Evolutionary conservation across 2,888 invertebrate genomes (phyloP).

Genomic region (Drosophila glabriapex): DNA sequence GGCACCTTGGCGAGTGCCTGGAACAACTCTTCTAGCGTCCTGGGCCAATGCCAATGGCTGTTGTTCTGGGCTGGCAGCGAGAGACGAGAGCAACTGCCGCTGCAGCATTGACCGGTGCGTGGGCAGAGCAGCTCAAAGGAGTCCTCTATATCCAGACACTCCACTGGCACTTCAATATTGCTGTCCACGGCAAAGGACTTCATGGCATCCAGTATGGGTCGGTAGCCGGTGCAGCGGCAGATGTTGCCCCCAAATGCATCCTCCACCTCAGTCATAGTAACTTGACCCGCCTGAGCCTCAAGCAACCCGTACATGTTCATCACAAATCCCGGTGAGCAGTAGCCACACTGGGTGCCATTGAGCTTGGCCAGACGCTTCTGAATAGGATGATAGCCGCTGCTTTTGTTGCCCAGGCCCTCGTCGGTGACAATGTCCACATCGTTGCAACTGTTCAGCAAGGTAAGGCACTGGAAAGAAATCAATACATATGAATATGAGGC

Average conservation of each 20-base stretch:
- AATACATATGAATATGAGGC: background rate
- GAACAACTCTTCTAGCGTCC: slow-evolving; percentile 71
- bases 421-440: slow-evolving; percentile 89
- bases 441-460: slow-evolving; percentile 88
- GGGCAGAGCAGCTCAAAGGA: slow-evolving; percentile 64
- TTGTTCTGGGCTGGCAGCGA: slow-evolving; percentile 19
- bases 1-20: slow-evolving; percentile 81
- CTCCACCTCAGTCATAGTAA: slow-evolving; percentile 89
- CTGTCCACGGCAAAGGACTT: slow-evolving; percentile 90
- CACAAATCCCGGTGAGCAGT: slow-evolving; percentile 92
- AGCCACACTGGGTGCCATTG: slow-evolving; percentile 91
- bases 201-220: slow-evolving; percentile 92
- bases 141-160: slow-evolving; percentile 86
- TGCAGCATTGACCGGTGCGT: slow-evolving; percentile 82
- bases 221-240: slow-evolving; percentile 93
- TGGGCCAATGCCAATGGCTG: slow-evolving; percentile 81
- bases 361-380: slow-evolving; percentile 88
- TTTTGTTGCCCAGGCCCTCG: slow-evolving; percentile 90
- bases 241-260: slow-evolving; percentile 92
- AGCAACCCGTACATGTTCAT: slow-evolving; percentile 89
- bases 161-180: slow-evolving; percentile 84
- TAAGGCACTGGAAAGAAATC: slow-evolving; percentile 86
- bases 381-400: slow-evolving; percentile 89
- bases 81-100: slow-evolving; percentile 71
- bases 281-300: slow-evolving; percentile 85